Evolutionary conservation across 2,113 vertebrate genomes (phyloP).

Genomic region (Campylomormyrus tamandua): DNA sequence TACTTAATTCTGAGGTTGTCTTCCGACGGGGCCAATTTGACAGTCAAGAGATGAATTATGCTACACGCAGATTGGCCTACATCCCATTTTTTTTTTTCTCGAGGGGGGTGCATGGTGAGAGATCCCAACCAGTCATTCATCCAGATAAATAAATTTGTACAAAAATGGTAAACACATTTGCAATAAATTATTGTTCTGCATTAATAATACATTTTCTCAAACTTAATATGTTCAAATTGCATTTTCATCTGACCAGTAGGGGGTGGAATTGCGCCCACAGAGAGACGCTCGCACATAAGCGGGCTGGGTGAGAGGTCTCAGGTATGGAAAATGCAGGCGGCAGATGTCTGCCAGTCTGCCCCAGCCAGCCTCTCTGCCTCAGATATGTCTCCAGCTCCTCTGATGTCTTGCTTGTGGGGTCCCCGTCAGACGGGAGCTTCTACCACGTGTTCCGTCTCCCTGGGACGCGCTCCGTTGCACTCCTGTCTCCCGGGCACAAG

Average conservation of each 20-base stretch:
- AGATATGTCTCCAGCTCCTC: neutral
- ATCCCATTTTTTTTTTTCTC: neutral
- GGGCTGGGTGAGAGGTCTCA: neutral
- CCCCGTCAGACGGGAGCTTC: constrained; percentile 15
- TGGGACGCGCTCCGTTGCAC: neutral
- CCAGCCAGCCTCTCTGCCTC: neutral
- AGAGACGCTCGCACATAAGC: neutral
- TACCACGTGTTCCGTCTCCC: constrained; percentile 14
- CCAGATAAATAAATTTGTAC: neutral
- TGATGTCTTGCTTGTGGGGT: constrained; percentile 11
- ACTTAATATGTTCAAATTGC: neutral
- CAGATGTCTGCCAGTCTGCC: neutral
- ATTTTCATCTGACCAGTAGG: neutral
- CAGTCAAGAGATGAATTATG: neutral
- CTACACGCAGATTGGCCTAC: neutral
- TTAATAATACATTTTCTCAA: neutral
- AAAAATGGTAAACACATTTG: neutral
- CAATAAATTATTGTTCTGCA: neutral
- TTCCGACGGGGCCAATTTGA: neutral
- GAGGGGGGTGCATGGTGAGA: neutral
- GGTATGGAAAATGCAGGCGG: neutral
- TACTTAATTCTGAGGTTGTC: neutral
- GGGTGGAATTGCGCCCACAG: neutral
- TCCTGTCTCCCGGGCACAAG: neutral
- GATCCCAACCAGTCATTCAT: neutral